Base-by-base conservation (phyloP, 2,888 invertebrate genomes). In the Muschampia plurimacula region DNA sequence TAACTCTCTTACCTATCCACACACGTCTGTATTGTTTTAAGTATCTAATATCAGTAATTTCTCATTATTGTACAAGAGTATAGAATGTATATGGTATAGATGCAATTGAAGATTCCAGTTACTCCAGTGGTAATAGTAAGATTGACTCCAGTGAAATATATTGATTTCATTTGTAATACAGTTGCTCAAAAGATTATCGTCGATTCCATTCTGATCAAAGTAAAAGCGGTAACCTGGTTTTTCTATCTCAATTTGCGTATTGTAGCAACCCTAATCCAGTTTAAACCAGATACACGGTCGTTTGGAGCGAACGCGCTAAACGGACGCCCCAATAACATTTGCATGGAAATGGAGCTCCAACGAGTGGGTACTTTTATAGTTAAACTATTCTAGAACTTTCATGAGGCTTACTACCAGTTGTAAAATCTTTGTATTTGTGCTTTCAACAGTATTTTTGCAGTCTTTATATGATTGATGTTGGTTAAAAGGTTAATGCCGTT, bases 321-420 rank as follows among this genome's bases (percentile, higher is more conserved):
- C 87, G 87, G 85, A 90, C 86, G 87, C 86, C 84, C 83, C 89
- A 87, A 92, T 92, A 91, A 90, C 88, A 92, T 93, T 93, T 86
- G 89, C 93, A 93, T 93, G 91, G 87, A 89, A 91, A 93, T 89
- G 87, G 90, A 80, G 81, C 82, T 85, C 84, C 74, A 83, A 85
- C 86, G 66, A 72, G 72, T 72, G 60, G 67, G 72, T 64, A 67
- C 72, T 67, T 72, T 67, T 67, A 67, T 67, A 67, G 72, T 72
- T 67, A 67, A 72, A 72, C 67, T 72, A 67, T 72, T 72, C 67
- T 60, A 72, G 67, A 72, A 72, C 72, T 67, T 72, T 72, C 67
- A 72, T 72, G 67, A 60, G 60, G 36, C 36, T 60, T 32, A n/a
- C 60, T 60, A 60, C 36, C 10, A n/a, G 59, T 60, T 60, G 28